These are phyloP conservation scores for Epistrophe eligans DNA, from an alignment of 2,888 invertebrate species.

Conservation along the genomic window DNA sequence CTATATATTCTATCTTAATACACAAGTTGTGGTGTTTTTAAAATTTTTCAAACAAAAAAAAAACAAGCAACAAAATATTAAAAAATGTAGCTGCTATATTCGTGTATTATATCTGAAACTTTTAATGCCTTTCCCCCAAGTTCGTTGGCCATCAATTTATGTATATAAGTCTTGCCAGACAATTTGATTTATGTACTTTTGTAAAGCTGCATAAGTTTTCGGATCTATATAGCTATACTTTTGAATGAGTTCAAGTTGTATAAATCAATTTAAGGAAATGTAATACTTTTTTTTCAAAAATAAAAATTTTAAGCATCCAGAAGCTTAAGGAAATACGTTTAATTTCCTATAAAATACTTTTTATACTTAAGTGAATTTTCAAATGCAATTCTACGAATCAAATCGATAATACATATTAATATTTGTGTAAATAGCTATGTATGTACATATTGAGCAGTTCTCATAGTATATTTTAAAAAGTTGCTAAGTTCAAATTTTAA, in stretches of 20 bases:
- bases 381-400: background rate
- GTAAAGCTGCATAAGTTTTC: background rate
- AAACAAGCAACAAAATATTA: too few relatives aligned
- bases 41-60: too few relatives aligned
- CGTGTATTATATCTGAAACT: background rate
- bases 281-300: background rate
- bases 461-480: too few relatives aligned
- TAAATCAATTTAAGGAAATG: background rate
- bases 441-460: too few relatives aligned
- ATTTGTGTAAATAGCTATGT: too few relatives aligned
- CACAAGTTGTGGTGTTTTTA: too few relatives aligned
- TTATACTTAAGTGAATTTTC: background rate
- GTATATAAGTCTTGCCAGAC: background rate
- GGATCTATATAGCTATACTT: background rate
- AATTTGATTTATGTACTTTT: constrained; percentile 6
- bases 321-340: background rate
- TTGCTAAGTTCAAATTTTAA: too few relatives aligned
- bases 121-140: background rate
- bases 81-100: too few relatives aligned
- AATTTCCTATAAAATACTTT: background rate
- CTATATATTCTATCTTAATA: too few relatives aligned
- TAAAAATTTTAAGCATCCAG: background rate
- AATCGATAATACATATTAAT: too few relatives aligned
- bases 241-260: background rate
- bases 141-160: background rate